Conservation (phyloP, 1,140 invertebrate species). For the Halictus rubicundus region DNA sequence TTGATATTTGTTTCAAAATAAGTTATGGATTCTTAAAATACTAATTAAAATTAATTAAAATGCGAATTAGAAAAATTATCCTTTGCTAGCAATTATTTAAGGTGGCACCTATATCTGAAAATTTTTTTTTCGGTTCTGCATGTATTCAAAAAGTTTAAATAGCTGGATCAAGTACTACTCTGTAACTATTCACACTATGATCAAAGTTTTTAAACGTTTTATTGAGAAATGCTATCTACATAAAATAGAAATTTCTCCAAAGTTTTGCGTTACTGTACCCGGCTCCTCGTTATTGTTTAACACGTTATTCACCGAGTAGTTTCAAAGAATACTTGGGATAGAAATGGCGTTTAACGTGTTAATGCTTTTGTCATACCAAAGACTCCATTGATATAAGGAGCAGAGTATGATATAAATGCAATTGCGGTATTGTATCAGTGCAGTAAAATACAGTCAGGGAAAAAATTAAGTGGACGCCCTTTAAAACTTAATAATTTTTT, state of each 20-base stretch:
- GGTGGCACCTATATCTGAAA: not conserved
- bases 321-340: no score
- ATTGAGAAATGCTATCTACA: not conserved
- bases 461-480: no score
- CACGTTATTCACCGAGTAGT: no score
- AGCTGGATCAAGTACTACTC: not conserved
- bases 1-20: not conserved
- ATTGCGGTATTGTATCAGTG: conserved; percentile 4
- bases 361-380: conserved; percentile 9
- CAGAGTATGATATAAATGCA: conserved; percentile 26
- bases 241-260: conserved; percentile 8
- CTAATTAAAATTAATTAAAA: not conserved
- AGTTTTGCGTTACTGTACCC: not conserved
- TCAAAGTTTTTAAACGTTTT: not conserved
- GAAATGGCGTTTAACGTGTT: no score
- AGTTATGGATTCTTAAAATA: not conserved
- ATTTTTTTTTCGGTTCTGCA: not conserved
- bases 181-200: not conserved
- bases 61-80: not conserved
- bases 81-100: not conserved
- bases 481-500: no score
- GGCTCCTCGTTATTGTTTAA: not conserved
- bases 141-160: not conserved
- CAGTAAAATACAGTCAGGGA: not conserved
- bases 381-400: not conserved